Evolutionary conservation across 2,797 vertebrate species (phyloP).

Genomic region (Danio kyathit): DNA sequence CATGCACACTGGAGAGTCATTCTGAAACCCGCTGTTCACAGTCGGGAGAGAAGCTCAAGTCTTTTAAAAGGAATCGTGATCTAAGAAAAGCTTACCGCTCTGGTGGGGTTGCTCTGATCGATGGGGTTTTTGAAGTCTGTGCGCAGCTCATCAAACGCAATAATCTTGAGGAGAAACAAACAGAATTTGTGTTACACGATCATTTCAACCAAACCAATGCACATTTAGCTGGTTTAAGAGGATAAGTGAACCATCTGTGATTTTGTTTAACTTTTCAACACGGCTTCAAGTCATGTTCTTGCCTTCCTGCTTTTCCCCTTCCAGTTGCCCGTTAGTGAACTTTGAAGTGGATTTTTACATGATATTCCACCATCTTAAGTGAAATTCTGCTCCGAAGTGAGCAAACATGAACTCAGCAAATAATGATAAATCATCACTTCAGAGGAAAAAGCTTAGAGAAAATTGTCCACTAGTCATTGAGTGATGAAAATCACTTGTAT

Average conservation of each 20-base stretch:
- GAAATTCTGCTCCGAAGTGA: too few species aligned
- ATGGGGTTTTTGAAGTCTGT: constrained; percentile 97
- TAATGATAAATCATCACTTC: too few species aligned
- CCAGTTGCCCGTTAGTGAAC: not conserved
- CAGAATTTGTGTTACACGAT: constrained; percentile 13
- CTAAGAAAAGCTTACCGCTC: constrained; percentile 84
- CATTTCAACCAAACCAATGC: not conserved
- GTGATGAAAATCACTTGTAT: too few species aligned
- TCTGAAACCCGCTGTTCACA: constrained; percentile 23
- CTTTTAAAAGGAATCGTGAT: constrained; percentile 32
- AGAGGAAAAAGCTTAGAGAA: too few species aligned
- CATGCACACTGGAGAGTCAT: constrained; percentile 32
- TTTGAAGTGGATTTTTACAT: too few species aligned
- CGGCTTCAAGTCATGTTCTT: constrained; percentile 2
- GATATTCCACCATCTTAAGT: too few species aligned
- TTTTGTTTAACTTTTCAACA: constrained; percentile 7
- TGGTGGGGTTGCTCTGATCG: constrained; percentile 94
- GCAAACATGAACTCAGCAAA: too few species aligned
- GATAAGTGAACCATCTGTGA: not conserved
- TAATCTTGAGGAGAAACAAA: constrained; percentile 81
- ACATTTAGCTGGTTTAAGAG: not conserved
- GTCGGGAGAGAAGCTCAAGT: constrained; percentile 31
- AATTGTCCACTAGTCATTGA: too few species aligned
- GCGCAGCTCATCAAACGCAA: constrained; percentile 93
- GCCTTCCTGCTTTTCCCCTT: constrained; percentile 19